phyloP scores from a whole-genome alignment of 1,140 invertebrate species.

The Mesaphorura yosii region DNA sequence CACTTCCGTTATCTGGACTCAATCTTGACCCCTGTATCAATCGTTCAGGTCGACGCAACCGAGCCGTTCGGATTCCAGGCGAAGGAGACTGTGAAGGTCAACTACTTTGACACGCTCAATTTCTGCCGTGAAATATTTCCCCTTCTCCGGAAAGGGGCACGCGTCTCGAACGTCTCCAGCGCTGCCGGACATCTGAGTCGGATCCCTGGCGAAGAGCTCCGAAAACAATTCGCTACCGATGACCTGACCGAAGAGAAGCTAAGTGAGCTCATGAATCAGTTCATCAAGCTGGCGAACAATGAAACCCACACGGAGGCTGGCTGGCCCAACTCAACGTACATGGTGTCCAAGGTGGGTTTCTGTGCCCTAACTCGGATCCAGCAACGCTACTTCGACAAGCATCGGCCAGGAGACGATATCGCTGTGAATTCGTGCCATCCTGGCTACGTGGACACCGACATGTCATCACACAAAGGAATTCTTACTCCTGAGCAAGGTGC shows the following conservation, averaged over 20 bases:
- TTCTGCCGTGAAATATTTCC: constrained; percentile 57
- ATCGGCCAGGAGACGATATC: constrained; percentile 40
- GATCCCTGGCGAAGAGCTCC: not conserved
- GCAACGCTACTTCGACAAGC: not conserved
- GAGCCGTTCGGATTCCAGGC: constrained; percentile 57
- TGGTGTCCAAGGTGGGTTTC: constrained; percentile 53
- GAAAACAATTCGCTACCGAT: not conserved
- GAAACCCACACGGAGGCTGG: constrained; percentile 37
- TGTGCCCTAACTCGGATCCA: constrained; percentile 32
- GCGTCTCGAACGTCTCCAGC: constrained; percentile 65
- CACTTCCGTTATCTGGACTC: not conserved
- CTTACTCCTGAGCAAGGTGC: constrained; percentile 14
- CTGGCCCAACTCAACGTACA: constrained; percentile 50
- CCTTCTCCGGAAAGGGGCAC: constrained; percentile 50
- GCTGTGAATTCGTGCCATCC: constrained; percentile 55
- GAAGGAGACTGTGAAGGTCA: constrained; percentile 52
- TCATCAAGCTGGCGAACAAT: not conserved
- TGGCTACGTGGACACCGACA: constrained; percentile 30
- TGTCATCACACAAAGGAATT: constrained; percentile 7
- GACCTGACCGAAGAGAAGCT: not conserved
- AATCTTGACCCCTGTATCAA: too few species aligned
- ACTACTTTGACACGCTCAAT: constrained; percentile 53
- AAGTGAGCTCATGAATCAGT: not conserved
- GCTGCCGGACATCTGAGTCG: constrained; percentile 27
- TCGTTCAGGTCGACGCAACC: constrained; percentile 39